phyloP scores from a whole-genome alignment of 2,888 invertebrate genomes.

The Lasioglossum villosulum region DNA sequence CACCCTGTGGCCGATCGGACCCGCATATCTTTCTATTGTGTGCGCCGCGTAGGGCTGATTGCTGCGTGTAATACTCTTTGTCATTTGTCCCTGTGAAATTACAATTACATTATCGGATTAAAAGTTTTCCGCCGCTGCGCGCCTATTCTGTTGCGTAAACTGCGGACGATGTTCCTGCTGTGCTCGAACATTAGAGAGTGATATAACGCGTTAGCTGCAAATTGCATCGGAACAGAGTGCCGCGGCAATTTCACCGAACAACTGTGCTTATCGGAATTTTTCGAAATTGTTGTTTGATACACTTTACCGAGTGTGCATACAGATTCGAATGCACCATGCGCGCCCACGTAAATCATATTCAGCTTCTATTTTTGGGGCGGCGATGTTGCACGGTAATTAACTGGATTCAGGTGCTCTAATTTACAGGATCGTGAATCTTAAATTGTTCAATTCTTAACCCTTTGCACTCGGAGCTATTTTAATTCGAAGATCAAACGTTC shows the following conservation, averaged over 20 bases:
- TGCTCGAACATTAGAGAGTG: constrained; percentile 5
- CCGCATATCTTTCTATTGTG: constrained; percentile 76
- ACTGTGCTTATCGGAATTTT: constrained; percentile 5
- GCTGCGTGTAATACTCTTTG: constrained; percentile 77
- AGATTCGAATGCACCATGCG: background rate
- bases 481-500: no score
- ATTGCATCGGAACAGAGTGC: constrained; percentile 5
- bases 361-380: background rate
- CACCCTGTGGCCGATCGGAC: constrained; percentile 55
- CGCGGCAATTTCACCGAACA: constrained; percentile 12
- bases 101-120: constrained; percentile 63
- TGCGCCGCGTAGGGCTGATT: constrained; percentile 75
- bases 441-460: background rate
- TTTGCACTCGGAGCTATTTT: no score
- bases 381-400: background rate
- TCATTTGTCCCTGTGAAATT: constrained; percentile 73
- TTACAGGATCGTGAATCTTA: background rate
- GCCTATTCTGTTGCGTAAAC: constrained; percentile 24
- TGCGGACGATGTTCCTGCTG: constrained; percentile 1
- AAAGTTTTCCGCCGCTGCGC: constrained; percentile 47
- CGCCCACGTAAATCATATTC: background rate
- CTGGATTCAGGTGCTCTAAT: background rate
- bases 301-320: background rate
- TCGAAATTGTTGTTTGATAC: constrained; percentile 3
- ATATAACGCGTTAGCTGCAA: background rate